Evolutionary conservation across 2,797 vertebrate species (phyloP).

Genomic region (Propithecus perrieri): DNA sequence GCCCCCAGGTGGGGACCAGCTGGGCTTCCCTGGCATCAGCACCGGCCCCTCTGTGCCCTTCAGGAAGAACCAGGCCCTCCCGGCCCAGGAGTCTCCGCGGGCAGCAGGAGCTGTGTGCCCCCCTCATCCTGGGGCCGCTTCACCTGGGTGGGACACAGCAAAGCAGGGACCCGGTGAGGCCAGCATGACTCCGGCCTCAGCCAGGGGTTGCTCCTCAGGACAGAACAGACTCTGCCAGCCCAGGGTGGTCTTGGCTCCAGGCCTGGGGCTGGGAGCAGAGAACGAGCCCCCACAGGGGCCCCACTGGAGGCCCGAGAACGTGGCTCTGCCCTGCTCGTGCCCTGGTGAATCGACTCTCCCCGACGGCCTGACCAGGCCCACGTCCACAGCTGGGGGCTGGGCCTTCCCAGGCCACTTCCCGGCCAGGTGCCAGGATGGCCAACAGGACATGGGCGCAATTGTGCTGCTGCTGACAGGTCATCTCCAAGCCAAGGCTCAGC

Average conservation of each 20-base stretch:
- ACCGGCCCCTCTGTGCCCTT: fast-evolving
- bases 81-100: background rate
- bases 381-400: background rate
- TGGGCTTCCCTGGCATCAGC: background rate
- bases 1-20: background rate
- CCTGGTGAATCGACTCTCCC: background rate
- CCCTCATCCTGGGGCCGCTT: background rate
- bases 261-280: background rate
- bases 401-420: background rate
- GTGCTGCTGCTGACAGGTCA: background rate
- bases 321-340: background rate
- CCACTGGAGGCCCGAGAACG: fast-evolving
- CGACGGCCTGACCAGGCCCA: background rate
- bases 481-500: background rate
- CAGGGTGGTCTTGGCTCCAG: background rate
- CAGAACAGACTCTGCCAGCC: background rate
- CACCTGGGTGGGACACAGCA: background rate
- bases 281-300: fast-evolving
- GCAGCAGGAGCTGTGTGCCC: background rate
- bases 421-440: background rate
- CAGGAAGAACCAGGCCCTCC: background rate
- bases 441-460: too few species aligned
- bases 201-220: background rate
- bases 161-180: background rate
- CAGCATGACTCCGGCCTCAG: background rate